These are phyloP conservation scores for Trogon surrucura DNA, from an alignment of 2,113 vertebrate species.

Conservation along the genomic window DNA sequence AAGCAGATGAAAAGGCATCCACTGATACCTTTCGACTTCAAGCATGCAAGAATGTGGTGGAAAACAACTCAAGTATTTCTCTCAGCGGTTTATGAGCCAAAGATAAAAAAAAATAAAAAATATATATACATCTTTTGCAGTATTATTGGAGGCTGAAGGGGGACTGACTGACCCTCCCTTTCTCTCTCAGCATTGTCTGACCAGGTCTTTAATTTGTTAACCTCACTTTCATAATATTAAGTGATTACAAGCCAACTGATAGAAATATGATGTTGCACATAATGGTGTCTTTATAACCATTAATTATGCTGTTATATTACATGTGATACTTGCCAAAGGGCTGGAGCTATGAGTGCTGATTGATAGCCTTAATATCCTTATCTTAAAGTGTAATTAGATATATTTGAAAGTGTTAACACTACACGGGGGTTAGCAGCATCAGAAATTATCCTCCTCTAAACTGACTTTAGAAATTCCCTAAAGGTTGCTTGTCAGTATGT, in stretches of 20 bases:
- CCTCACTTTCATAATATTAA: neutral
- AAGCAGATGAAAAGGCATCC: neutral
- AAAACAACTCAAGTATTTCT: slow-evolving; percentile 61
- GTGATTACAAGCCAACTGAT: neutral
- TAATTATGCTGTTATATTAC: slow-evolving; percentile 7
- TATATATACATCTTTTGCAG: neutral
- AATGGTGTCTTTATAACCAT: slow-evolving; percentile 28
- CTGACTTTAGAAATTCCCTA: slow-evolving; percentile 14
- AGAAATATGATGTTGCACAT: slow-evolving; percentile 4
- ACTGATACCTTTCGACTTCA: neutral
- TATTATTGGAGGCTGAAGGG: neutral
- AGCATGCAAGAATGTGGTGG: slow-evolving; percentile 14
- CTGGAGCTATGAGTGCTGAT: neutral
- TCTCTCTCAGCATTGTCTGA: neutral
- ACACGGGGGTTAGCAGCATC: neutral
- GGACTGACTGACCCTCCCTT: neutral
- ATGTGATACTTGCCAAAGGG: neutral
- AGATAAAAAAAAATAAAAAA: neutral
- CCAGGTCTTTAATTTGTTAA: neutral
- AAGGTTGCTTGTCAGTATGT: neutral
- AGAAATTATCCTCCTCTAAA: slow-evolving; percentile 26
- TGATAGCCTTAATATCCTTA: slow-evolving; percentile 26
- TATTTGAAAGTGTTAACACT: neutral
- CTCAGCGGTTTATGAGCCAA: slow-evolving; percentile 11
- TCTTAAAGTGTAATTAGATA: slow-evolving; percentile 30